Evolutionary conservation across 1,140 invertebrate species (phyloP).

Genomic region (Drosophila arizonae): DNA sequence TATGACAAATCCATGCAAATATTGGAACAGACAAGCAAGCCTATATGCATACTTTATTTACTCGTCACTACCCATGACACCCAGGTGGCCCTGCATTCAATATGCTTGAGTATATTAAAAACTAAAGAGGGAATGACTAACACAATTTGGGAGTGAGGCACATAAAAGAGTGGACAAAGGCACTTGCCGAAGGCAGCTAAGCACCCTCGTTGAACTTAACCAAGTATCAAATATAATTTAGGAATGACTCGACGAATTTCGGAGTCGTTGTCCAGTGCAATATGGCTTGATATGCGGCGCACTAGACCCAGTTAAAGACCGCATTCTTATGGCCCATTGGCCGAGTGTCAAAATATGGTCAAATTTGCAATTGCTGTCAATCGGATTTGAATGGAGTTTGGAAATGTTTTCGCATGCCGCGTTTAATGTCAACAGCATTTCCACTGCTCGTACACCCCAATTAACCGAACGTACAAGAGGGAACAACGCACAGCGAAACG

Average conservation of each 20-base stretch:
- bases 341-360: not conserved
- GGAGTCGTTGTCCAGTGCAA: not conserved
- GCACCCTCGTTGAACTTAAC: slow-evolving; percentile 3
- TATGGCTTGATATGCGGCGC: not conserved
- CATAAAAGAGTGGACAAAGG: not conserved
- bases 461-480: slow-evolving; percentile 32
- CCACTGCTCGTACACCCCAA: slow-evolving; percentile 31
- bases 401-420: slow-evolving; percentile 2
- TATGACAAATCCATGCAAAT: too few species aligned
- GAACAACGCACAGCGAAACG: slow-evolving; percentile 11
- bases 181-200: slow-evolving; percentile 9
- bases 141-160: not conserved
- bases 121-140: slow-evolving; percentile 1
- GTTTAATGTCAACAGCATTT: slow-evolving; percentile 37
- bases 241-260: slow-evolving; percentile 1
- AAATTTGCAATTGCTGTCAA: not conserved
- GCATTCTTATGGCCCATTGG: slow-evolving; percentile 17
- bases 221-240: slow-evolving; percentile 4
- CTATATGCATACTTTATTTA: not conserved
- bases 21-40: too few species aligned
- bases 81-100: too few species aligned
- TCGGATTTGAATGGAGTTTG: slow-evolving; percentile 3
- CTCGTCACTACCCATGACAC: too few species aligned
- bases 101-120: too few species aligned
- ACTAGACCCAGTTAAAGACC: slow-evolving; percentile 3